These are phyloP conservation scores for Cossypha heuglini DNA, from an alignment of 2,797 vertebrate genomes.

Conservation along the genomic window DNA sequence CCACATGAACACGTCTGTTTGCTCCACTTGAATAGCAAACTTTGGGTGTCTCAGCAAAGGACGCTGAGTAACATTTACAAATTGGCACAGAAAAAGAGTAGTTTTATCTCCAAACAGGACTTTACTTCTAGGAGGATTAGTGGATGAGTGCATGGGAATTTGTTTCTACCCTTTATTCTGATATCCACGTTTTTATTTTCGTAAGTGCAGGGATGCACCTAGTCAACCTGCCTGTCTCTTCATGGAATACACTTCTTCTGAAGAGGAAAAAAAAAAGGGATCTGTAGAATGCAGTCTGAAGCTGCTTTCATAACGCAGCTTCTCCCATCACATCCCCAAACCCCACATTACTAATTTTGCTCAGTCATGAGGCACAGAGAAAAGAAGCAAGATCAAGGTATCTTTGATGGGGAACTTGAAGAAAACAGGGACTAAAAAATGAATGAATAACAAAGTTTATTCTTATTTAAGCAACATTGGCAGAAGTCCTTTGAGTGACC, in stretches of 20 bases:
- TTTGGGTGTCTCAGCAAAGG: background rate
- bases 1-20: background rate
- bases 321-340: background rate
- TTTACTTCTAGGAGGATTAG: background rate
- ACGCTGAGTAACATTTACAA: background rate
- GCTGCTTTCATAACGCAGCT: background rate
- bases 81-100: background rate
- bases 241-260: background rate
- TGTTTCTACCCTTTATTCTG: background rate
- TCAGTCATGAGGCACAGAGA: background rate
- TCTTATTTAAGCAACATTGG: background rate
- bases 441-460: background rate
- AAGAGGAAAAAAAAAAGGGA: background rate
- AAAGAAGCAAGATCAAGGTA: background rate
- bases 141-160: background rate
- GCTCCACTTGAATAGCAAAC: background rate
- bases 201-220: background rate
- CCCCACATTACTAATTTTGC: background rate
- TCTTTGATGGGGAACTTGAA: background rate
- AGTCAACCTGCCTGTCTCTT: background rate
- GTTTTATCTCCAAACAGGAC: background rate
- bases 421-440: background rate
- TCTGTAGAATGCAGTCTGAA: background rate
- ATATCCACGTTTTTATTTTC: background rate
- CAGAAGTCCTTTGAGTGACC: background rate